Conservation (phyloP, 2,888 invertebrate genomes). For the Habrosyne pyritoides region DNA sequence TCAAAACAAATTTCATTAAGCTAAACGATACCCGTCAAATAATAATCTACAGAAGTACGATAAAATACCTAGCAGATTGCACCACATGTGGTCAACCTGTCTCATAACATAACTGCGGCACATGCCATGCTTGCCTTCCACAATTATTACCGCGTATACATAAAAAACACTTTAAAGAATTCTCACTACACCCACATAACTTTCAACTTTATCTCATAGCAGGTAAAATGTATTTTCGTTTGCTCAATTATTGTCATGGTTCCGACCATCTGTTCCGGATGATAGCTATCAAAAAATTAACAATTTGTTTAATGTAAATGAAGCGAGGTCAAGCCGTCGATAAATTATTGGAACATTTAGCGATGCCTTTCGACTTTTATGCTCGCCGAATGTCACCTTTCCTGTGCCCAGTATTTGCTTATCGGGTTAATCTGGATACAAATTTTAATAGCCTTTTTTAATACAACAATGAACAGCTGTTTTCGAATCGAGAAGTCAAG, state of each 20-base stretch:
- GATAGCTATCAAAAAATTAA: slow-evolving; percentile 83
- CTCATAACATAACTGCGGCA: slow-evolving; percentile 79
- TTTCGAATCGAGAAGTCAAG: background rate
- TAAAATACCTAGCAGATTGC: slow-evolving; percentile 76
- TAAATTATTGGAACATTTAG: slow-evolving; percentile 78
- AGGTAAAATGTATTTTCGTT: slow-evolving; percentile 31
- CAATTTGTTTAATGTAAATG: slow-evolving; percentile 84
- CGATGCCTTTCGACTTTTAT: slow-evolving; percentile 70
- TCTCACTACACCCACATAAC: slow-evolving; percentile 18
- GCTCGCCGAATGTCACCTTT: slow-evolving; percentile 81
- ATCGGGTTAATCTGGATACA: slow-evolving; percentile 66
- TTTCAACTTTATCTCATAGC: slow-evolving; percentile 18
- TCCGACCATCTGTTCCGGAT: slow-evolving; percentile 77
- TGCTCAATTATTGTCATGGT: slow-evolving; percentile 29
- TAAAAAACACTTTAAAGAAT: slow-evolving; percentile 64
- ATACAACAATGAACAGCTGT: slow-evolving; percentile 59
- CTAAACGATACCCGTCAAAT: slow-evolving; percentile 64
- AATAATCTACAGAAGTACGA: slow-evolving; percentile 68
- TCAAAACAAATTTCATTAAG: slow-evolving; percentile 66
- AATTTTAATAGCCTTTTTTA: slow-evolving; percentile 65
- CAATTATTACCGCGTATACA: slow-evolving; percentile 68
- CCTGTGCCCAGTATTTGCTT: slow-evolving; percentile 65
- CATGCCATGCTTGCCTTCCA: slow-evolving; percentile 78
- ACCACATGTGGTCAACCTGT: slow-evolving; percentile 83
- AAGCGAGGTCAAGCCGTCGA: slow-evolving; percentile 74